A percentile compares a stretch with the other conserved stretches of the same genome.
Evolutionary conservation across 2,797 vertebrate species (phyloP).

Genomic region (Anguilla obscura): DNA sequence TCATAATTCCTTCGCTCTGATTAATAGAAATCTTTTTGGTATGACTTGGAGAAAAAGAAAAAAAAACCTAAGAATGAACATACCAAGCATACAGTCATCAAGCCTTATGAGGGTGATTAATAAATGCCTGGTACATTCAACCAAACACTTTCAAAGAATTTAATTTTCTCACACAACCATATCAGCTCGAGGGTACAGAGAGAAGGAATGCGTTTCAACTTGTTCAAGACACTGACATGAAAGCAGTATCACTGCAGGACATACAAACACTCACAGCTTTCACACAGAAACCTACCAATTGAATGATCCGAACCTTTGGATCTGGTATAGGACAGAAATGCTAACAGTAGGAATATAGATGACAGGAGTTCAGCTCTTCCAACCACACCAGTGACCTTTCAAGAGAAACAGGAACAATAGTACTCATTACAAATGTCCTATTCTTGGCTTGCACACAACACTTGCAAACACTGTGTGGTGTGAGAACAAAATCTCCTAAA

Average conservation of each 20-base stretch:
- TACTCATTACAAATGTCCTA: neutral
- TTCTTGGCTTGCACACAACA: neutral
- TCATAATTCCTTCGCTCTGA: neutral
- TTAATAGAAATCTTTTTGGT: neutral
- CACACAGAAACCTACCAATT: conserved; percentile 79
- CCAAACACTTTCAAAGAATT: conserved; percentile 9
- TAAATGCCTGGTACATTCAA: neutral
- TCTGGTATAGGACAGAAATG: conserved; percentile 93
- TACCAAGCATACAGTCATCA: neutral
- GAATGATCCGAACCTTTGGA: conserved; percentile 88
- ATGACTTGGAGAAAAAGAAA: neutral
- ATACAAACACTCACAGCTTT: neutral
- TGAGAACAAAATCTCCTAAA: neutral
- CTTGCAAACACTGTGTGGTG: neutral
- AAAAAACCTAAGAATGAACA: neutral
- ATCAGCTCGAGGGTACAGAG: conserved; percentile 4
- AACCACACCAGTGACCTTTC: conserved; percentile 94
- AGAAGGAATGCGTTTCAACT: conserved; percentile 17
- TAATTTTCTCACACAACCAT: conserved; percentile 1
- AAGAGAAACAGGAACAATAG: conserved; percentile 32
- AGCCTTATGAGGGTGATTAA: neutral
- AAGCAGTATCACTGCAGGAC: neutral
- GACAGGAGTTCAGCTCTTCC: conserved; percentile 96
- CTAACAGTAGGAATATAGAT: conserved; percentile 95
- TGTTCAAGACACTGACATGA: conserved; percentile 8